A percentile compares a stretch with the other conserved stretches of the same genome.
Conservation (phyloP, 2,888 invertebrate species). For the Peribatodes rhomboidaria region DNA sequence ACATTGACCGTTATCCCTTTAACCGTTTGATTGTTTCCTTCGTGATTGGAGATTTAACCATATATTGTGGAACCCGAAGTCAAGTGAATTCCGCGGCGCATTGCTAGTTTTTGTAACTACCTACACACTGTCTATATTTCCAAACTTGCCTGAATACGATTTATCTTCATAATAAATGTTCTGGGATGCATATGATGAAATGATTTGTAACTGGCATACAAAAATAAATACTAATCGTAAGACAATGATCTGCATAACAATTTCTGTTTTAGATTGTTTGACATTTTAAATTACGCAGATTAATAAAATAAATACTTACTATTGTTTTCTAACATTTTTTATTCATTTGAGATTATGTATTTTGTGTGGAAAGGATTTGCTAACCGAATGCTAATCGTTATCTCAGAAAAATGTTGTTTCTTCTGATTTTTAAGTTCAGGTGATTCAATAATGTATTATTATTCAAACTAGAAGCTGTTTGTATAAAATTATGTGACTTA, state of each 20-base stretch:
- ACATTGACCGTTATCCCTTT: too few species aligned
- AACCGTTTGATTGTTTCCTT: too few species aligned
- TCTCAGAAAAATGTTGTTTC: too few species aligned
- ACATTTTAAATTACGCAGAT: background rate
- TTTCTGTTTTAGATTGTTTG: constrained; percentile 1
- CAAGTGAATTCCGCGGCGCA: constrained; percentile 14
- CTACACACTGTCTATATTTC: constrained; percentile 23
- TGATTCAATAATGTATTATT: too few species aligned
- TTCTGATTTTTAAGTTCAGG: too few species aligned
- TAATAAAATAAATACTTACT: background rate
- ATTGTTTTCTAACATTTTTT: background rate
- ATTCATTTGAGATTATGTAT: too few species aligned
- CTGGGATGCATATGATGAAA: constrained; percentile 25
- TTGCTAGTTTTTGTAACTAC: constrained; percentile 22
- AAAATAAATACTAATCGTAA: constrained; percentile 25
- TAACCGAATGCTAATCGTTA: too few species aligned
- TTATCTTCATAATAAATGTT: constrained; percentile 24
- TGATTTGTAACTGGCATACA: constrained; percentile 24
- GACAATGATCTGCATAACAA: constrained; percentile 23
- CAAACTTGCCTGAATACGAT: constrained; percentile 24
- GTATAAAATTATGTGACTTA: constrained; percentile 5
- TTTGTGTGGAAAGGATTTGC: too few species aligned
- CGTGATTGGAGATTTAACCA: constrained; percentile 1
- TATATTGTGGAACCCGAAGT: background rate
- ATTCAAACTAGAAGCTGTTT: background rate